Evolutionary conservation across 2,797 vertebrate genomes (phyloP).

Genomic region (Neosilurus hyrtlii): DNA sequence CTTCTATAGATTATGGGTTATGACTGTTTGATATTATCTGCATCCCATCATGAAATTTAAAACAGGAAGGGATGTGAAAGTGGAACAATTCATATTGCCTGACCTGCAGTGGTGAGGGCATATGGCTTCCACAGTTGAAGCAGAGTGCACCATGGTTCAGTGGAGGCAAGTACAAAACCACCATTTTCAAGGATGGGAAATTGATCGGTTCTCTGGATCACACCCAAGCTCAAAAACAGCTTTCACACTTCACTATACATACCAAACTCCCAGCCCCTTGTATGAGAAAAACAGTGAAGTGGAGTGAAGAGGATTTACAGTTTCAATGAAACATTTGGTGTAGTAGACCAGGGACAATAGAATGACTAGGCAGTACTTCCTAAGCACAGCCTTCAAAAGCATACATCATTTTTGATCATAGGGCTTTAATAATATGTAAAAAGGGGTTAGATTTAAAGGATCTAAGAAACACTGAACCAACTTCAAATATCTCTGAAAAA

Average conservation of each 20-base stretch:
- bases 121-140: not conserved
- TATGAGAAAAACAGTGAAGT: not conserved
- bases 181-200: not conserved
- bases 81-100: not conserved
- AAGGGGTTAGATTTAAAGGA: not conserved
- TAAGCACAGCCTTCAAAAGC: not conserved
- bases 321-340: constrained; percentile 37
- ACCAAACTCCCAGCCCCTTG: too few species aligned
- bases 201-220: not conserved
- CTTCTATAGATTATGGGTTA: not conserved
- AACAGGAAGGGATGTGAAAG: not conserved
- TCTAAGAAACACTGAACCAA: not conserved
- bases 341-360: not conserved
- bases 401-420: not conserved
- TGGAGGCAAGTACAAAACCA: not conserved
- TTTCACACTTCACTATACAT: not conserved
- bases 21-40: not conserved
- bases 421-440: not conserved
- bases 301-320: constrained; percentile 37
- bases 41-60: not conserved
- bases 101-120: not conserved
- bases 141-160: not conserved
- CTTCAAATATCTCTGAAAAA: not conserved
- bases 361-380: not conserved
- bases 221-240: not conserved